Base-by-base conservation (phyloP, 2,113 vertebrate genomes). In the Setophaga kirtlandii region DNA sequence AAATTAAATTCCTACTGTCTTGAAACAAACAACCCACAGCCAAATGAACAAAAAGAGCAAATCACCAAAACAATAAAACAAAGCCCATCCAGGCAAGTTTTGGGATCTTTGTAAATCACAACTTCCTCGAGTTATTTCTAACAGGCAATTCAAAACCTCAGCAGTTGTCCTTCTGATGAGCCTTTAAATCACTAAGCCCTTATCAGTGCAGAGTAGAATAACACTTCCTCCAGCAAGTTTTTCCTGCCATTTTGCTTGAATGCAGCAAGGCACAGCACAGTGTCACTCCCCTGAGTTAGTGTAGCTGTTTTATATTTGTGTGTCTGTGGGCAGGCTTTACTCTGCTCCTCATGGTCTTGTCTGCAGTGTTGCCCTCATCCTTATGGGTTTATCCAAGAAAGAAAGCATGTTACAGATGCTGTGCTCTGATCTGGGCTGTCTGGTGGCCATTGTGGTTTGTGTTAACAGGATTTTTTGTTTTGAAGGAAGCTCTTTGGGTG, bases 111-210 rank as follows among this genome's bases (percentile, higher is more conserved):
- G 76, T 92, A 96, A 89, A 89, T 77, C 50, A 59, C 21, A 83
- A 24, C 44, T 87, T 89, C 46, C 15, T 64, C 13, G n/a, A 35
- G 39, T 83, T 83, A 8, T 74, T 93, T 91, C 77, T 39, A 77
- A 53, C 4, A 75, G 12, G 41, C 50, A 87, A 56, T 92, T 92
- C 33, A 87, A 42, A 67, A 80, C 39, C 65, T 80, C 47, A 49
- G 80, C 17, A 44, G 58, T 11, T 83, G 77, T 91, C 30, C 46
- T 83, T 46, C 58, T 55, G 42, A 52, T 49, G 31, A 85, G 47
- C 21, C 8, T 82, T 94, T 91, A 93, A 93, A 96, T 93, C 63
- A 80, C 69, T 9, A 47, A 83, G 31, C 12, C 28, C 24, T 94
- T 93, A 91, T 80, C 90, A 87, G 35, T 0, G 1, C 37, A 17